phyloP scores from a whole-genome alignment of 2,113 vertebrate genomes.

The Typhlomys cinereus region DNA sequence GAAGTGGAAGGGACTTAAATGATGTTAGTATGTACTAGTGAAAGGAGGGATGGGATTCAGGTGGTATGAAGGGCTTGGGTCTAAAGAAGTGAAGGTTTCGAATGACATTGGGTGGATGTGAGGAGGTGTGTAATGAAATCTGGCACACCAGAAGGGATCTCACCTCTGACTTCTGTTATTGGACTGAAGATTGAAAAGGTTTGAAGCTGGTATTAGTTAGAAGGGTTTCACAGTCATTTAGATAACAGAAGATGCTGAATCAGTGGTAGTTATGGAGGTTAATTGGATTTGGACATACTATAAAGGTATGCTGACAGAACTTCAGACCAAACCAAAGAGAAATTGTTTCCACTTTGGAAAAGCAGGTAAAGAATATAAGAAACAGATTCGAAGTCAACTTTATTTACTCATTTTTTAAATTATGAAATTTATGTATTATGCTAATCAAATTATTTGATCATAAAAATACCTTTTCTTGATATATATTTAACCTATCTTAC shows the following conservation, averaged over 20 bases:
- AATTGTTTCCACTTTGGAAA: constrained; percentile 2
- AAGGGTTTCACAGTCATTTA: background rate
- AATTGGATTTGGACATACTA: background rate
- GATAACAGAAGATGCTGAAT: background rate
- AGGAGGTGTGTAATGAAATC: background rate
- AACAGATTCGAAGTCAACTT: constrained; percentile 4
- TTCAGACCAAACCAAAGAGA: constrained; percentile 2
- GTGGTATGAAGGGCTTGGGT: background rate
- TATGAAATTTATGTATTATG: background rate
- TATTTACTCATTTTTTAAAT: background rate
- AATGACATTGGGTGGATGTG: background rate
- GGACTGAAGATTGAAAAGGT: background rate
- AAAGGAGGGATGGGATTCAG: background rate
- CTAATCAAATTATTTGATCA: constrained; percentile 40
- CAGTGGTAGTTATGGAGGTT: background rate
- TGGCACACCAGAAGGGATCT: background rate
- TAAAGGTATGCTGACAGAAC: background rate
- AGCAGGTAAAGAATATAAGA: background rate
- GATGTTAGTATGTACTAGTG: background rate
- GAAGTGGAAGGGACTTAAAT: too few relatives aligned
- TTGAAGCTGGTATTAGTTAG: background rate
- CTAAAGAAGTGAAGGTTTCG: background rate
- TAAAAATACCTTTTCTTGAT: background rate
- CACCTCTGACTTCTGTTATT: background rate
- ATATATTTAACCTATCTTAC: background rate